Evolutionary conservation across 2,888 invertebrate genomes (phyloP), one percentile per base, ranked within the genome.

Genomic region (Stegana nigrithorax): DNA sequence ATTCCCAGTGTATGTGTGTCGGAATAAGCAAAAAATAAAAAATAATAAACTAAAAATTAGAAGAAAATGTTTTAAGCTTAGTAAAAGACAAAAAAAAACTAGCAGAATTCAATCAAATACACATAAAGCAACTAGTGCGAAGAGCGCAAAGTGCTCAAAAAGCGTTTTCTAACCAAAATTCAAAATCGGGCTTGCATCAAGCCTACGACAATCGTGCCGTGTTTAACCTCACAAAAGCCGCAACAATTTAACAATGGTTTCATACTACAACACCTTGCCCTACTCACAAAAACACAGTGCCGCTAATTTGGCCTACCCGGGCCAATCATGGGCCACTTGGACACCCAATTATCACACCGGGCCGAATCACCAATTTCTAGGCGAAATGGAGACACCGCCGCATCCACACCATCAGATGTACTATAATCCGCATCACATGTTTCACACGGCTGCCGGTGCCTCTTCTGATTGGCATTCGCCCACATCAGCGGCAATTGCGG

Each of bases 201-300:
- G 47, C 10, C 10, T 36, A 36, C 10, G 14, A 36, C 4, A 36
- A 3, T 32, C n/a, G 2, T 32, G 2, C 4, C 39, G 39, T 39
- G 4, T 39, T 23, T 45, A 45, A 45, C 45, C 45, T 45, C 8
- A 45, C 19, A 50, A 36, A 8, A 10, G 29, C 10, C 29, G 29
- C 29, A 29, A 29, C 5, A 44, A 44, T 44, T 14, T 51, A 51
- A 79, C 71, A 63, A 92, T 92, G 92, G 91, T 92, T 87, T 91
- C 75, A 6, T 92, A 92, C 85, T 92, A 86, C 88, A 90, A 84
- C 86, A 70, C 90, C 80, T 88, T 90, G 84, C 89, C 90, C 87
- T 91, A 91, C 86, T 88, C 90, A 82, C 85, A 84, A 70, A 90
- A 90, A 84, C 91, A 90, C 71, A 88, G 87, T 85, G 82, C 85